phyloP scores from a whole-genome alignment of 2,797 vertebrate species.

The Crocidura indochinensis region DNA sequence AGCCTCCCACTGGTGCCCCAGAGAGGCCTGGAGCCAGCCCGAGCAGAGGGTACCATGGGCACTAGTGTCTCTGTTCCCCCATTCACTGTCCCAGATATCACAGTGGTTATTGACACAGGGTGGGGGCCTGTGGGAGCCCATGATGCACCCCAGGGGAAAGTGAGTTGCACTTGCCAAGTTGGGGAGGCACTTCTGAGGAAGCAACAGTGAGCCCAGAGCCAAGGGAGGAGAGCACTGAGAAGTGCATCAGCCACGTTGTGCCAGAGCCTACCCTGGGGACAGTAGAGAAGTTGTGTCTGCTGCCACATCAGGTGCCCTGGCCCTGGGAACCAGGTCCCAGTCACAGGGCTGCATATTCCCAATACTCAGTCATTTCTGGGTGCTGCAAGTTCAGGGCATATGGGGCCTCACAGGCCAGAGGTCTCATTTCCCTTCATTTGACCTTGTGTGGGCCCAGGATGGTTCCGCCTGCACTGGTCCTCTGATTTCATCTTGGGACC shows the following conservation, averaged over 20 bases:
- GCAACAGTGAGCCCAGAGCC: background rate
- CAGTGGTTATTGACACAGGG: accelerated
- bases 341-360: too few species aligned
- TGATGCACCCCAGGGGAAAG: too few species aligned
- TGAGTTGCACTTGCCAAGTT: background rate
- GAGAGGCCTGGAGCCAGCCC: background rate
- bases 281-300: too few species aligned
- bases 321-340: too few species aligned
- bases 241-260: too few species aligned
- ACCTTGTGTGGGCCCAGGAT: too few species aligned
- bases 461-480: too few species aligned
- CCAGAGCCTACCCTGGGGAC: background rate
- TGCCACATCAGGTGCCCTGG: too few species aligned
- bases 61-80: background rate
- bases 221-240: background rate
- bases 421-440: too few species aligned
- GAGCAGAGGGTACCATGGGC: background rate
- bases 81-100: background rate
- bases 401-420: too few species aligned
- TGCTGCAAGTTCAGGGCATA: background rate
- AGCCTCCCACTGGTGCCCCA: background rate
- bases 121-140: accelerated
- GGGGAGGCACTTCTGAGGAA: background rate
- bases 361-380: too few species aligned
- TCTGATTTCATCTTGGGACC: background rate